Base-by-base conservation (phyloP, 2,888 invertebrate genomes). In the Heliconius erato region DNA sequence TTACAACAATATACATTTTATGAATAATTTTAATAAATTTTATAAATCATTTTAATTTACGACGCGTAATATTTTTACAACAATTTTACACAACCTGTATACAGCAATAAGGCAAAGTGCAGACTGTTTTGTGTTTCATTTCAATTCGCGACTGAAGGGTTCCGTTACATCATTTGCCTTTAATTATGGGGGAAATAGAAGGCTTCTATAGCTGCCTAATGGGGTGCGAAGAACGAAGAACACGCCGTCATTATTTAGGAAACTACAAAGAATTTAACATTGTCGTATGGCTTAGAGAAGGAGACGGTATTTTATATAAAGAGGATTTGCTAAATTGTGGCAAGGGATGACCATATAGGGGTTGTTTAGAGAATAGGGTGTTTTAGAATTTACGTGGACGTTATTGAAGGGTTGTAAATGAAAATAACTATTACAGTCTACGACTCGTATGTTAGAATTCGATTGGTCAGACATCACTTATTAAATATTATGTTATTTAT, bases 31-130 rank as follows among this genome's bases (percentile, higher is more conserved):
- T n/a, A n/a, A 9, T 7, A 19, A 54, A 35, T 35, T 35, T 35
- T 35, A 9, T 35, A 9, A 35, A 35, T 35, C 19, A 19, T 54
- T 19, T 19, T 2, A 35, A 35, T 19, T 19, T 19, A 54, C 26
- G 5, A 26, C 12, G 6, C 28, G 14, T 32, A 67, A 67, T 67
- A 67, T 67, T 72, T 23, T 7, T 44, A 14, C 14, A 44, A 72
- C 71, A 72, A 26, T 72, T 72, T 72, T 44, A 65, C 83, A 59
- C 88, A 89, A 65, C 88, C 91, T 91, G 91, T 94, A 90, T 79
- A 87, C 82, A 87, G 91, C 94, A 95, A 95, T 95, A 95, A 93
- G 93, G 94, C 91, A 91, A 91, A 95, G 95, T 95, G 95, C 94
- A 92, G 92, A 92, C 92, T 83, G 91, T 92, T 92, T 94, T 94